A percentile compares a stretch with the other conserved stretches of the same genome.
Evolutionary conservation across 2,797 vertebrate genomes (phyloP).

Genomic region (Streptopelia turtur): DNA sequence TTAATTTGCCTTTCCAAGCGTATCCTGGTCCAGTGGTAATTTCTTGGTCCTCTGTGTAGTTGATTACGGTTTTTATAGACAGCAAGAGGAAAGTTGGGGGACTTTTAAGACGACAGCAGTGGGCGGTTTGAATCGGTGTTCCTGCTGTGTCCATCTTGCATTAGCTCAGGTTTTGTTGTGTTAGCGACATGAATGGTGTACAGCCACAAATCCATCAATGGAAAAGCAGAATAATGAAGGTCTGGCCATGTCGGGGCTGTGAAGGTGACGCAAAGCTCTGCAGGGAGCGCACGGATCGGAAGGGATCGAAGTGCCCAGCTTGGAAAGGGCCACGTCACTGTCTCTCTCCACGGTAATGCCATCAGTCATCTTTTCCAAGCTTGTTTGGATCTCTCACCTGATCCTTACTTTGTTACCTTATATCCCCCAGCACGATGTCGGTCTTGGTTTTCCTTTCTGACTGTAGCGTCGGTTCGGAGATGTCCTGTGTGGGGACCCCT

Average conservation of each 20-base stretch:
- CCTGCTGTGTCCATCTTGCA: no score
- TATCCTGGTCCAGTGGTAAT: not conserved
- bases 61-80: not conserved
- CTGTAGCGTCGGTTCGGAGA: not conserved
- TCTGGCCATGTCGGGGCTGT: not conserved
- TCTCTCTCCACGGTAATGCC: not conserved
- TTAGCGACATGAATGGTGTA: not conserved
- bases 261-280: not conserved
- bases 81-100: not conserved
- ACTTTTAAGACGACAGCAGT: accelerated
- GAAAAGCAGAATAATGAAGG: not conserved
- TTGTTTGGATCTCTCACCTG: not conserved
- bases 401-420: not conserved
- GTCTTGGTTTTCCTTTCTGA: not conserved
- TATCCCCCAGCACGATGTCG: not conserved
- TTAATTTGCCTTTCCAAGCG: not conserved
- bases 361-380: not conserved
- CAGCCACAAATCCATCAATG: not conserved
- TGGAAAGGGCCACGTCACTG: not conserved
- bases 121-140: not conserved
- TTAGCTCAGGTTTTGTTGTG: not conserved
- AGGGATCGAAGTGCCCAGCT: not conserved
- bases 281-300: not conserved
- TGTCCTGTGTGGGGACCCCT: not conserved
- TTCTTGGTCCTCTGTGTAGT: not conserved